Conservation (phyloP, 2,888 invertebrate species). For the Drosophila meridiana region DNA sequence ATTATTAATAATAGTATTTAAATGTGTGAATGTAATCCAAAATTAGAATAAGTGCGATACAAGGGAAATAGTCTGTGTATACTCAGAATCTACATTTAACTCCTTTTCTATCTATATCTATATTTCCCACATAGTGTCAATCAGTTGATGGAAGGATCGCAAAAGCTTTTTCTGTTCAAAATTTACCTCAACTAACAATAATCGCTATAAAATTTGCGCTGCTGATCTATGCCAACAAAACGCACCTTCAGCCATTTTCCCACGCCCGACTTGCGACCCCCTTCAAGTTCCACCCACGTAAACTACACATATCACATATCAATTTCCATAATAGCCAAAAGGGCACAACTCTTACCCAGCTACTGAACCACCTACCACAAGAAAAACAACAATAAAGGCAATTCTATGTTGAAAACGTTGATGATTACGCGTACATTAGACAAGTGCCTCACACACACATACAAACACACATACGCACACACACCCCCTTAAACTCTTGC, state of each 20-base stretch:
- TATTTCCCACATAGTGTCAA: no score
- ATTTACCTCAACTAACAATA: neutral
- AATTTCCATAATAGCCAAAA: slow-evolving; percentile 55
- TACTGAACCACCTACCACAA: slow-evolving; percentile 23
- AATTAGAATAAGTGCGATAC: no score
- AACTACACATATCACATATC: slow-evolving; percentile 52
- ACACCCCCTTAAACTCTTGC: slow-evolving; percentile 17
- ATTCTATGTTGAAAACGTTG: slow-evolving; percentile 68
- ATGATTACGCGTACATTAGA: slow-evolving; percentile 76
- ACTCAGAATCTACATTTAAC: neutral
- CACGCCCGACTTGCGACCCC: slow-evolving; percentile 22
- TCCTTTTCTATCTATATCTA: neutral
- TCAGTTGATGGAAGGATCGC: neutral
- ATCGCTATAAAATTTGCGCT: neutral
- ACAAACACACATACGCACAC: slow-evolving; percentile 1
- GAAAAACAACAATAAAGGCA: slow-evolving; percentile 44
- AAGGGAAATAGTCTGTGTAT: neutral
- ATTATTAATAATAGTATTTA: no score
- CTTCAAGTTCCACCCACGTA: neutral
- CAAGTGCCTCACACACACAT: slow-evolving; percentile 56
- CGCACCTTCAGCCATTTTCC: slow-evolving; percentile 24
- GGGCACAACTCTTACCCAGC: slow-evolving; percentile 36
- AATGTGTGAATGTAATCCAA: no score
- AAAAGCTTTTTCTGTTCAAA: neutral
- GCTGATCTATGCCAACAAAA: slow-evolving; percentile 30